phyloP scores from a whole-genome alignment of 2,797 vertebrate species.

The Pipistrellus kuhlii region DNA sequence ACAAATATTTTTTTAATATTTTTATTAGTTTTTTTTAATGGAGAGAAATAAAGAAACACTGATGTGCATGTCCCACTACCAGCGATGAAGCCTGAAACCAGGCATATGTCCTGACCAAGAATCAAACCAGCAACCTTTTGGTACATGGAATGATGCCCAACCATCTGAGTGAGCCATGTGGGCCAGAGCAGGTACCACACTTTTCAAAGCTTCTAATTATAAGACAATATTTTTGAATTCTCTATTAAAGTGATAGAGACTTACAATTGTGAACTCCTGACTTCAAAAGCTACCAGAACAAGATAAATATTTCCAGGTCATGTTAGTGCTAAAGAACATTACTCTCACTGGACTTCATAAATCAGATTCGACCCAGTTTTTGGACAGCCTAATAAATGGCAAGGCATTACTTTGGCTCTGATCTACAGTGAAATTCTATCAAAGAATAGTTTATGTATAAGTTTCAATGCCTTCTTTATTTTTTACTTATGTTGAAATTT shows the following conservation, averaged over 20 bases:
- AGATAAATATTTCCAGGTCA: background rate
- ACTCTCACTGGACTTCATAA: background rate
- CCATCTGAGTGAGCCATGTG: too few relatives aligned
- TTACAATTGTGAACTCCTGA: conserved; percentile 15
- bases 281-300: conserved; percentile 54
- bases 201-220: conserved; percentile 33
- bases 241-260: conserved; percentile 9
- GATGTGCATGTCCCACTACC: too few relatives aligned
- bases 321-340: conserved; percentile 16
- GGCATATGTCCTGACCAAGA: too few relatives aligned
- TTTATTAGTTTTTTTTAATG: too few relatives aligned
- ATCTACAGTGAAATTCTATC: conserved; percentile 15
- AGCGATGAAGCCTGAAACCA: too few relatives aligned
- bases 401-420: conserved; percentile 10
- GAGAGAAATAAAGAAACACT: too few relatives aligned
- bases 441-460: conserved; percentile 55
- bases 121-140: too few relatives aligned
- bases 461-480: background rate
- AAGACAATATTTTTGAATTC: conserved; percentile 20
- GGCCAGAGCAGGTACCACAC: background rate
- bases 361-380: conserved; percentile 5
- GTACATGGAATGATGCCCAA: too few relatives aligned
- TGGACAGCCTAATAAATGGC: background rate
- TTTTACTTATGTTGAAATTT: conserved; percentile 33
- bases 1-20: too few relatives aligned